Base-by-base conservation (phyloP, 1,140 invertebrate species). In the Cotesia chilonis region DNA sequence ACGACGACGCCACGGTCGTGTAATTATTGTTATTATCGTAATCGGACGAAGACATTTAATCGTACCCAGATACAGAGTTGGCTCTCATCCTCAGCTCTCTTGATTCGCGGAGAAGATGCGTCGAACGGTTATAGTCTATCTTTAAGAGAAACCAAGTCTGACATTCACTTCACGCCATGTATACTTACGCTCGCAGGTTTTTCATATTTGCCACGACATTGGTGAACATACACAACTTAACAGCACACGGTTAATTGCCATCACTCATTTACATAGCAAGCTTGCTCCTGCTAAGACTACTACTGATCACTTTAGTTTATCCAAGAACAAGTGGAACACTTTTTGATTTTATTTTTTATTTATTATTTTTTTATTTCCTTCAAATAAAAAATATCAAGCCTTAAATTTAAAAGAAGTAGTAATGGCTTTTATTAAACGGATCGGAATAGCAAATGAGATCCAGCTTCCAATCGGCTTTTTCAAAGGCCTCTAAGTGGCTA, bases 11-110 rank as follows among this genome's bases (percentile, higher is more conserved):
- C 63, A 47, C 47, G 52, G 63, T 55, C 38, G 37, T 54, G 41
- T 72, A 72, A 72, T 72, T 66, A 72, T 72, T 60, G 63, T 72
- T 72, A 72, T 72, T 72, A 72, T 36, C 14, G 70, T 72, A 72
- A 72, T 72, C 70, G 65, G 20, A 66, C 63, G 64, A 37, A 64
- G 52, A 67, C 64, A 66, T 72, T 72, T 72, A 72, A 72, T 72
- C 70, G 38, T 51, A 38, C 4, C 9, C 2, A 55, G 20, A 17
- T 4, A 7, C 2, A 55, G 20, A 17, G 63, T 68, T 68, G 54
- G 37, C 14, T 47, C 41, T 70, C 41, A 63, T 52, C 35, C 47
- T 47, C 28, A 28, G 28, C 28, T 28, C n/a, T 35, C 57, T 70
- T 36, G 20, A 63, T 60, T 64, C 35, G 52, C 52, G n/a, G 38